Evolutionary conservation across 2,797 vertebrate species (phyloP).

Genomic region (Pantherophis alleghaniensis): DNA sequence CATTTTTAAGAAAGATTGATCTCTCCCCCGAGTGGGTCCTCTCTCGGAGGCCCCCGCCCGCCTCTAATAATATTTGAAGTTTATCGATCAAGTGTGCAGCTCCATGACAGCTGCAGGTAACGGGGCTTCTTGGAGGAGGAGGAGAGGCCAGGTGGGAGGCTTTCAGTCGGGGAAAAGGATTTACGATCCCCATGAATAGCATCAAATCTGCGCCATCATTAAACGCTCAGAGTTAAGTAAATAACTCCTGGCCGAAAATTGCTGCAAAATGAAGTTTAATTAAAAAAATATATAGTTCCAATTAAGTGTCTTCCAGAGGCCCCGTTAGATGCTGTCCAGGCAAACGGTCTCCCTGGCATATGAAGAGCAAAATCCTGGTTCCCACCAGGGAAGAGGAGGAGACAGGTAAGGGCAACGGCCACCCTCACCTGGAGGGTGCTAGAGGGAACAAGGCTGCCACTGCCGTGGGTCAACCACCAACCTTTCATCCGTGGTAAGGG

Average conservation of each 20-base stretch:
- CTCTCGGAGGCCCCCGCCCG: slow-evolving; percentile 84
- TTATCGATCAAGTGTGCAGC: slow-evolving; percentile 90
- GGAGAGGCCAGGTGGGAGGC: slow-evolving; percentile 77
- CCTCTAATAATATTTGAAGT: slow-evolving; percentile 92
- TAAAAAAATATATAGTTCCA: slow-evolving; percentile 59
- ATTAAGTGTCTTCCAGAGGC: slow-evolving; percentile 34
- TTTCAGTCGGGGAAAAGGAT: slow-evolving; percentile 78
- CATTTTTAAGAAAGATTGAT: slow-evolving; percentile 90
- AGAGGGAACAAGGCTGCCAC: background rate
- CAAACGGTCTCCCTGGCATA: background rate
- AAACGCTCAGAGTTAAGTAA: slow-evolving; percentile 69
- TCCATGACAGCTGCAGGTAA: slow-evolving; percentile 88
- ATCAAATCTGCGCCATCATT: slow-evolving; percentile 80
- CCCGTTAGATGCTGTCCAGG: background rate
- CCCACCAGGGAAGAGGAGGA: background rate
- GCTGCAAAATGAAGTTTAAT: slow-evolving; percentile 62
- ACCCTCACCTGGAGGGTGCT: too few relatives aligned
- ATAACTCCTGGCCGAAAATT: slow-evolving; percentile 63
- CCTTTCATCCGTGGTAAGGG: background rate
- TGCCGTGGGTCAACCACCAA: background rate
- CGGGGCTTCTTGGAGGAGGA: slow-evolving; percentile 74
- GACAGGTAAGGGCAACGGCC: too few relatives aligned
- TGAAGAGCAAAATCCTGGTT: background rate
- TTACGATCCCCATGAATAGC: slow-evolving; percentile 83
- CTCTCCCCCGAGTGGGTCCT: slow-evolving; percentile 82